Conservation (phyloP, 64 coral and sea anemone species). For the Dendronephthya gigantea region DNA sequence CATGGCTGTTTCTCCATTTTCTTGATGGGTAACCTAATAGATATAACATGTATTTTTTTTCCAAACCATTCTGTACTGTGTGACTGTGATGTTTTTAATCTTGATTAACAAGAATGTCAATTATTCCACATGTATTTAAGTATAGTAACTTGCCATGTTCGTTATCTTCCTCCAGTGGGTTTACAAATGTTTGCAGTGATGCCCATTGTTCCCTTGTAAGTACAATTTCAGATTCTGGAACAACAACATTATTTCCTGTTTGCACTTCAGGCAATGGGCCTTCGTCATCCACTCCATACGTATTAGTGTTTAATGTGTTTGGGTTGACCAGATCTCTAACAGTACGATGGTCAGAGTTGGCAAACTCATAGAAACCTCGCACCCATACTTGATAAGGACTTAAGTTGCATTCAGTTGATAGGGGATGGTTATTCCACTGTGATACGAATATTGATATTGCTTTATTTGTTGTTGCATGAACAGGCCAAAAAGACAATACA, state of each 20-base stretch:
- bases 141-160: background rate
- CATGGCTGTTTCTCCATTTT: too few relatives aligned
- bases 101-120: too few relatives aligned
- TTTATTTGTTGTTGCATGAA: background rate
- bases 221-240: background rate
- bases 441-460: background rate
- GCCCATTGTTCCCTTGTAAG: background rate
- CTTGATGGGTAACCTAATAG: too few relatives aligned
- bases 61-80: too few relatives aligned
- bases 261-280: background rate
- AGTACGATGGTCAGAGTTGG: background rate
- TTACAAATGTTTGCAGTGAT: background rate
- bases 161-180: background rate
- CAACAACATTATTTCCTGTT: background rate
- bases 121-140: background rate
- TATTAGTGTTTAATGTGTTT: background rate
- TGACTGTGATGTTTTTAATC: too few relatives aligned
- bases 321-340: background rate
- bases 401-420: background rate
- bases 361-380: background rate
- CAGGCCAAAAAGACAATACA: background rate
- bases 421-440: constrained; percentile 9
- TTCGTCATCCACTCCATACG: background rate
- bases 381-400: constrained; percentile 1
- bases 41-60: too few relatives aligned